Percentiles rank a stretch among this genome's conserved stretches.
These are phyloP conservation scores for Sarcophaga bullata DNA, from an alignment of 1,140 invertebrate genomes.

Conservation along the genomic window DNA sequence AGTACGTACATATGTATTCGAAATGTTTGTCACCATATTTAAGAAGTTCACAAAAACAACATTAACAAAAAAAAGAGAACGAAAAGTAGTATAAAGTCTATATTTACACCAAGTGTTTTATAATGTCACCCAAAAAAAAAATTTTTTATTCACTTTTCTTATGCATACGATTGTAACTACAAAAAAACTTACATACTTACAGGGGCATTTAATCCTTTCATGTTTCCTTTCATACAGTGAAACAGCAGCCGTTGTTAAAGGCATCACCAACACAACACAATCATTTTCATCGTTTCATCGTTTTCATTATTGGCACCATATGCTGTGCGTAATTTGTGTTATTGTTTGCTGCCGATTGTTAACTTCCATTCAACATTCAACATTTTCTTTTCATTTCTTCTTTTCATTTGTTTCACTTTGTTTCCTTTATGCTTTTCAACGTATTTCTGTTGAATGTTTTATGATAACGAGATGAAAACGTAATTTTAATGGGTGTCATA, in stretches of 20 bases:
- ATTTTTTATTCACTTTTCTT: constrained; percentile 16
- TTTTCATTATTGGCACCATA: constrained; percentile 64
- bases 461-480: background rate
- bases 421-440: background rate
- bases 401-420: constrained; percentile 16
- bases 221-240: background rate
- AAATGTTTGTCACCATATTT: constrained; percentile 16
- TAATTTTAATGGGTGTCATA: constrained; percentile 41
- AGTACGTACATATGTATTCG: background rate
- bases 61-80: no score
- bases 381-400: no score
- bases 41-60: background rate
- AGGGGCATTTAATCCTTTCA: background rate
- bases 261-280: no score
- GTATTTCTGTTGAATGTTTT: constrained; percentile 4
- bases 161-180: background rate
- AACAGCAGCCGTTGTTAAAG: background rate
- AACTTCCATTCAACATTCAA: no score
- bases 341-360: constrained; percentile 58
- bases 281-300: constrained; percentile 43
- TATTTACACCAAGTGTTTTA: constrained; percentile 18
- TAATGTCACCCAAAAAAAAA: constrained; percentile 27
- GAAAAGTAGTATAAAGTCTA: no score
- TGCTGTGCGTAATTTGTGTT: constrained; percentile 65
- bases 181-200: background rate